Conservation (phyloP, 1,140 invertebrate species). For the Aphelenchoides fujianensis region DNA sequence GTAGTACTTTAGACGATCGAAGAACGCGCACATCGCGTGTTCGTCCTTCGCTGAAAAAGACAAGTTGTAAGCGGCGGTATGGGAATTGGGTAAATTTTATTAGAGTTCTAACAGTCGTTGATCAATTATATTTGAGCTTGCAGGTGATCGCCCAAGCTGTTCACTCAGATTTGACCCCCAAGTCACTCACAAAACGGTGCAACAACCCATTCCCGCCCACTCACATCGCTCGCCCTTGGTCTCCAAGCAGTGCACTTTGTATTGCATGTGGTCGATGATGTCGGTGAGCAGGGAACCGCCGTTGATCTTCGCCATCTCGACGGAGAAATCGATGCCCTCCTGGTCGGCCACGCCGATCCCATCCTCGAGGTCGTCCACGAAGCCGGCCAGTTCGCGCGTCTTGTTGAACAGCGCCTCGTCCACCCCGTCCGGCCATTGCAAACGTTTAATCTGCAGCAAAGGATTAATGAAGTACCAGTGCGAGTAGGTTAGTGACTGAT, state of each 20-base stretch:
- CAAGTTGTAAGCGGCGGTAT: not conserved
- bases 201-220: too few relatives aligned
- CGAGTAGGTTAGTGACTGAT: not conserved
- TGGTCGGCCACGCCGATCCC: not conserved
- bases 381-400: not conserved
- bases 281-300: constrained; percentile 36
- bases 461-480: too few relatives aligned
- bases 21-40: not conserved
- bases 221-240: not conserved
- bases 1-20: constrained; percentile 38
- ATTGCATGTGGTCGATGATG: constrained; percentile 7
- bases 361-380: not conserved
- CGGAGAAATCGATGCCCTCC: constrained; percentile 34
- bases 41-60: not conserved
- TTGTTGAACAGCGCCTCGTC: not conserved
- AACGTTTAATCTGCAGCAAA: too few relatives aligned
- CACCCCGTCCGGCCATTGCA: not conserved
- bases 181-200: too few relatives aligned
- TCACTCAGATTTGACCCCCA: too few relatives aligned
- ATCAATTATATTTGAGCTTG: too few relatives aligned
- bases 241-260: constrained; percentile 4
- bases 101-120: too few relatives aligned
- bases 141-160: too few relatives aligned
- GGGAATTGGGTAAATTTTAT: not conserved
- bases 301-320: constrained; percentile 30